Evolutionary conservation across 2,888 invertebrate genomes (phyloP).

Genomic region (Tanytarsus gracilentus): DNA sequence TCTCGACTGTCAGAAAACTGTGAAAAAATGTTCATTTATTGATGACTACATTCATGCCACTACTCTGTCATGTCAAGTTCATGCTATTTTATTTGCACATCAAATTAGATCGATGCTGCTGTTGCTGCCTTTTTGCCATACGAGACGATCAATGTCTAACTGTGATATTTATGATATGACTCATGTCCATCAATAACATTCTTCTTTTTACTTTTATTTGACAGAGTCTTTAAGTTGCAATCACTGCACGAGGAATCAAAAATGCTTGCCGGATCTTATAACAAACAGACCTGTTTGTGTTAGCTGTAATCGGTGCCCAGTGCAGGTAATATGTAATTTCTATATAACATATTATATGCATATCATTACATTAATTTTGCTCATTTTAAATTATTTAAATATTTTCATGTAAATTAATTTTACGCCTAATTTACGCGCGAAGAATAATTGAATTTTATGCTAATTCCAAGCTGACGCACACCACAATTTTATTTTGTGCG

Average conservation of each 20-base stretch:
- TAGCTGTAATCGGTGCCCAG: conserved; percentile 44
- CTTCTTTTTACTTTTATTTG: conserved; percentile 29
- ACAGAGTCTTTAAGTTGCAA: conserved; percentile 58
- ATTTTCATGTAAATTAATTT: no score
- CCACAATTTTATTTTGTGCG: no score
- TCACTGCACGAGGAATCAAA: conserved; percentile 57
- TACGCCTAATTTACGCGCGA: no score
- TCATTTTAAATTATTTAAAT: no score
- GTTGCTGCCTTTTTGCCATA: neutral
- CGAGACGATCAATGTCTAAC: neutral
- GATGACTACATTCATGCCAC: no score
- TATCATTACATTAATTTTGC: no score
- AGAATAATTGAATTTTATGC: no score
- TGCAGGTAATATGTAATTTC: no score
- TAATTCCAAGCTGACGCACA: no score
- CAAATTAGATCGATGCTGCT: conserved; percentile 4
- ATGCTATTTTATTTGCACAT: conserved; percentile 3
- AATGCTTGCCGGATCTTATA: conserved; percentile 55
- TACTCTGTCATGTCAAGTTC: neutral
- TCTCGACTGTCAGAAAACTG: no score
- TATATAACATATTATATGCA: no score
- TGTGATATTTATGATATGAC: neutral
- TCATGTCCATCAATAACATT: neutral
- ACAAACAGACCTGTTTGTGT: conserved; percentile 63
- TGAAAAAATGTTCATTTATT: no score